phyloP scores from a whole-genome alignment of 2,797 vertebrate genomes.

The Epinephelus awoara region DNA sequence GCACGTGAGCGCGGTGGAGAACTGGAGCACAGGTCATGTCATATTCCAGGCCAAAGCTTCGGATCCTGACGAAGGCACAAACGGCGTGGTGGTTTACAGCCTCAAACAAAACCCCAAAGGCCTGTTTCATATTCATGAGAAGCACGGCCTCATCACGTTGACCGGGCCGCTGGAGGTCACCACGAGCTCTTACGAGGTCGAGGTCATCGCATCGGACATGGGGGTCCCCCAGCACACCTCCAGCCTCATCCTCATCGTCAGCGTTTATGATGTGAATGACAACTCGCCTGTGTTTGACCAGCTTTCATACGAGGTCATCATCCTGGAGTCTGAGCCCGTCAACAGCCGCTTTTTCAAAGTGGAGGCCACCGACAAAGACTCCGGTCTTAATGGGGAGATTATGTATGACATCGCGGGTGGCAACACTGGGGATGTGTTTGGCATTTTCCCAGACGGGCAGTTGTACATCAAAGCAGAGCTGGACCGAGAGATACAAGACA shows the following conservation, averaged over 20 bases:
- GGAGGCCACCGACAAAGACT: constrained; percentile 94
- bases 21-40: constrained; percentile 95
- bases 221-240: constrained; percentile 93
- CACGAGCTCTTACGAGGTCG: constrained; percentile 93
- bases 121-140: constrained; percentile 92
- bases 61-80: constrained; percentile 94
- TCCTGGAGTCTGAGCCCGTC: constrained; percentile 94
- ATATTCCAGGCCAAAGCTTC: constrained; percentile 95
- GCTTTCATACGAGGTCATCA: constrained; percentile 95
- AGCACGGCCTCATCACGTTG: constrained; percentile 92
- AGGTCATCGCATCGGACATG: constrained; percentile 92
- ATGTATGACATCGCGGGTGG: constrained; percentile 92
- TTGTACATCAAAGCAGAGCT: constrained; percentile 96
- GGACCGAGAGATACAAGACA: constrained; percentile 95
- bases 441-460: constrained; percentile 97
- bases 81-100: constrained; percentile 92
- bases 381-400: constrained; percentile 96
- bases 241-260: constrained; percentile 91
- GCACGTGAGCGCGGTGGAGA: constrained; percentile 95
- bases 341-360: constrained; percentile 98
- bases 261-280: constrained; percentile 97
- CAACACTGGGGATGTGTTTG: constrained; percentile 93
- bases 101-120: constrained; percentile 94
- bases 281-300: constrained; percentile 96
- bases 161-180: constrained; percentile 91